Conservation (phyloP, 2,888 invertebrate genomes). For the Drosophila prolongata region DNA sequence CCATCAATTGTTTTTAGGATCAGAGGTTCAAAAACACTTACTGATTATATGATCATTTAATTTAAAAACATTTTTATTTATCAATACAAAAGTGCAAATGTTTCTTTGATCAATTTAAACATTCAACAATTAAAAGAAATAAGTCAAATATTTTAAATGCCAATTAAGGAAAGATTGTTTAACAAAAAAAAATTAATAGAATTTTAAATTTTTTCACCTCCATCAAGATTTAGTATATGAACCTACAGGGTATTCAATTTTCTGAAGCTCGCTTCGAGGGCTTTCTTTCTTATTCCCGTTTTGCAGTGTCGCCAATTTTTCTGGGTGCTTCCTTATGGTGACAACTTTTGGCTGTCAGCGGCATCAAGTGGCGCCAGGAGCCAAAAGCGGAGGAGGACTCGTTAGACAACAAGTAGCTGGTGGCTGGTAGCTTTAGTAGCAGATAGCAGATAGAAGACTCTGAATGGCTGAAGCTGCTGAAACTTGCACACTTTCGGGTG, state of each 20-base stretch:
- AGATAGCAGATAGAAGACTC: slow-evolving; percentile 36
- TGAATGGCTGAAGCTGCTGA: slow-evolving; percentile 46
- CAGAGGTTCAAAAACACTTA: no score
- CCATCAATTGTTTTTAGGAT: no score
- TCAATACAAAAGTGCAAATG: no score
- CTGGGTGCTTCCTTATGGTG: slow-evolving; percentile 37
- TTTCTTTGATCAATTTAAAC: no score
- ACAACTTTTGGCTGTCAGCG: slow-evolving; percentile 68
- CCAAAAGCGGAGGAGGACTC: slow-evolving; percentile 48
- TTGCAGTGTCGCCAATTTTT: slow-evolving; percentile 69
- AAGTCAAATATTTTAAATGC: no score
- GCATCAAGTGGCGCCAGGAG: slow-evolving; percentile 56
- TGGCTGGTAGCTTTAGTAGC: slow-evolving; percentile 50
- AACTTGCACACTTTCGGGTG: slow-evolving; percentile 75
- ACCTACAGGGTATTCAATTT: slow-evolving; percentile 37
- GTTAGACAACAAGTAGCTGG: slow-evolving; percentile 73
- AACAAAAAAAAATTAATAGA: no score
- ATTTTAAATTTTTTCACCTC: not conserved
- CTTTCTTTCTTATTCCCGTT: slow-evolving; percentile 44
- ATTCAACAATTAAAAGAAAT: no score
- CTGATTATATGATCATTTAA: no score
- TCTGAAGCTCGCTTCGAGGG: slow-evolving; percentile 6
- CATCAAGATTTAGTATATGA: not conserved
- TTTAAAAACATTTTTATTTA: no score
- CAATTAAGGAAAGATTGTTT: no score